Base-by-base conservation (phyloP, 2,113 vertebrate species). In the Eidolon helvum region DNA sequence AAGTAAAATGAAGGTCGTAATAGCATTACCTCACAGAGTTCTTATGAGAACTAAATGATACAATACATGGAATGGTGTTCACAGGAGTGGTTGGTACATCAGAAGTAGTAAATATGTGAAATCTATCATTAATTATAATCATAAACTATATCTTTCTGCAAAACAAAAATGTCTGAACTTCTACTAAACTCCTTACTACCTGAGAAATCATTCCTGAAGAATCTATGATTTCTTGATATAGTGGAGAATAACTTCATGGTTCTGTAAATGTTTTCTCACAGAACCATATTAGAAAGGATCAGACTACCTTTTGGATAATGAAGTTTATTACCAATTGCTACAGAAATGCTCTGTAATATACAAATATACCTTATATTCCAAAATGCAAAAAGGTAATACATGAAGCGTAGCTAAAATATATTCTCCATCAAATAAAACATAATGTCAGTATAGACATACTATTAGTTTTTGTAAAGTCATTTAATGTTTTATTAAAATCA, bases 381-480 rank as follows among this genome's bases (percentile, higher is more conserved):
- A 91, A 80, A 26, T 21, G n/a, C 19, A 28, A 92, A 90, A 94
- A 72, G 45, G 45, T 59, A 78, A 86, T 38, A 79, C 6, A 68
- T 59, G 69, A 84, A 59, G 24, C 33, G 38, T 40, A 55, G 65
- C 40, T 43, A 79, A 91, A 86, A 80, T 79, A 66, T 38, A 86
- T 43, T 92, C 30, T 40, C 33, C 40, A 87, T 57, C 63, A 94
- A 65, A 79, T 85, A 85, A 97, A 93, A 92, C 50, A 43, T 63
- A 74, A 57, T 80, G 38, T 18, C 22, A 50, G 12, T 80, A 48
- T 14, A 90, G 72, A 88, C 4, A 45, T 2, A 80, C 2, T 40
- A 33, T 24, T 84, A 63, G 53, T 50, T 78, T 91, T 84, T 61
- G 22, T 74, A 92, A 85, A n/a, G 61, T 61, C 3, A 61, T 35